Conservation (phyloP, 2,888 invertebrate species). For the Balanococcus diminutus region DNA sequence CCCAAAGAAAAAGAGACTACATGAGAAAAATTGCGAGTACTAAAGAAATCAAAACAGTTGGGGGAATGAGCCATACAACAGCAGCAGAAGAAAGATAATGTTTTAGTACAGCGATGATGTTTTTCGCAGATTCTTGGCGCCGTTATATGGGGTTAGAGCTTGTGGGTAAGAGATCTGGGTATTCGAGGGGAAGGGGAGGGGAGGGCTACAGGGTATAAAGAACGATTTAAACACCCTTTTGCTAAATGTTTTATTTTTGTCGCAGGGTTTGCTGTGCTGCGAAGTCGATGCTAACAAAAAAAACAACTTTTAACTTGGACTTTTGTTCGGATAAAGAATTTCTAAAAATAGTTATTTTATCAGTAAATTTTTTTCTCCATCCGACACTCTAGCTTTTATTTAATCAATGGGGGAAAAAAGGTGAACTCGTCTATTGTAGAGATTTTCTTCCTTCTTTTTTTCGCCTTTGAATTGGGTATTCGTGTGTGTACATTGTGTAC, state of each 20-base stretch:
- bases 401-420: neutral
- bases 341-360: constrained; percentile 14
- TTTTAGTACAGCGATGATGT: constrained; percentile 37
- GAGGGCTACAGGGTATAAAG: neutral
- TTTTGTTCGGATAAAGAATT: constrained; percentile 24
- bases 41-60: neutral
- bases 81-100: neutral
- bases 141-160: neutral
- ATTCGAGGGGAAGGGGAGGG: too few species aligned
- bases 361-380: neutral
- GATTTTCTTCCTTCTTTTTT: neutral
- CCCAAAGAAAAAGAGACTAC: neutral
- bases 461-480: constrained; percentile 1
- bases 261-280: neutral
- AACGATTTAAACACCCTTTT: constrained; percentile 23
- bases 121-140: constrained; percentile 38
- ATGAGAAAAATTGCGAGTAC: neutral
- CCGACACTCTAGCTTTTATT: constrained; percentile 18
- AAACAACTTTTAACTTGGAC: neutral
- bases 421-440: neutral
- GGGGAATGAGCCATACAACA: neutral
- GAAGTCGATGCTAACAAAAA: neutral
- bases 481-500: neutral
- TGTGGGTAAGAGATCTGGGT: too few species aligned
- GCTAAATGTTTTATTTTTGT: constrained; percentile 31